These are phyloP conservation scores for Neolamprologus sp. DNA, from an alignment of 2,113 vertebrate species.

Conservation along the genomic window DNA sequence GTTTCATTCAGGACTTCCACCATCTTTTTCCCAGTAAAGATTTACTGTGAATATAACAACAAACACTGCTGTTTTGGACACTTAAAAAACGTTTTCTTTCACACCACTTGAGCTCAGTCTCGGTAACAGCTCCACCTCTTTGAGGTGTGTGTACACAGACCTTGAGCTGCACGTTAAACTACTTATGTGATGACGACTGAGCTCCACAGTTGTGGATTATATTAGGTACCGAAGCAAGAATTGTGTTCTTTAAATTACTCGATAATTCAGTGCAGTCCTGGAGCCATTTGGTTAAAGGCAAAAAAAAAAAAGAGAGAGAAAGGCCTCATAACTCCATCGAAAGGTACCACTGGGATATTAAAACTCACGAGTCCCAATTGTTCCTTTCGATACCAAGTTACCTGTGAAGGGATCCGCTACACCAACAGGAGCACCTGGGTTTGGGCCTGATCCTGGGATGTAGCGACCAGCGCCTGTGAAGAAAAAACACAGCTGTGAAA, in stretches of 20 bases:
- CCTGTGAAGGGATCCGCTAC: constrained; percentile 85
- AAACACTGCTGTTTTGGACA: not conserved
- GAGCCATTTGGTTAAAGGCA: not conserved
- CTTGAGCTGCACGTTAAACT: not conserved
- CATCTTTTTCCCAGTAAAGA: not conserved
- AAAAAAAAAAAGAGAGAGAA: not conserved
- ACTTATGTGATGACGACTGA: not conserved
- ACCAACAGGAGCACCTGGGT: constrained; percentile 28
- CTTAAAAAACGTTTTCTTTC: not conserved
- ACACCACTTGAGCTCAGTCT: not conserved
- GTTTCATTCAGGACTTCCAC: not conserved
- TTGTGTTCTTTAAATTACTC: fast-evolving
- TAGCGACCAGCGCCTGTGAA: constrained; percentile 84
- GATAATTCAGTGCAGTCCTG: not conserved
- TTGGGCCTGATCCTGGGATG: constrained; percentile 77
- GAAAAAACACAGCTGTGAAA: not conserved
- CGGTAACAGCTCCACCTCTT: not conserved
- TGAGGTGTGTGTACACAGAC: not conserved
- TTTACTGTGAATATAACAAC: not conserved
- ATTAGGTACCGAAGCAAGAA: not conserved
- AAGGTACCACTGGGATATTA: not conserved
- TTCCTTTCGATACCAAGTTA: constrained; percentile 7
- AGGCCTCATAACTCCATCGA: fast-evolving
- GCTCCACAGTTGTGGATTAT: not conserved
- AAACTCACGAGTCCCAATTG: no score